phyloP scores from a whole-genome alignment of 2,888 invertebrate species.

The Craniophora ligustri region DNA sequence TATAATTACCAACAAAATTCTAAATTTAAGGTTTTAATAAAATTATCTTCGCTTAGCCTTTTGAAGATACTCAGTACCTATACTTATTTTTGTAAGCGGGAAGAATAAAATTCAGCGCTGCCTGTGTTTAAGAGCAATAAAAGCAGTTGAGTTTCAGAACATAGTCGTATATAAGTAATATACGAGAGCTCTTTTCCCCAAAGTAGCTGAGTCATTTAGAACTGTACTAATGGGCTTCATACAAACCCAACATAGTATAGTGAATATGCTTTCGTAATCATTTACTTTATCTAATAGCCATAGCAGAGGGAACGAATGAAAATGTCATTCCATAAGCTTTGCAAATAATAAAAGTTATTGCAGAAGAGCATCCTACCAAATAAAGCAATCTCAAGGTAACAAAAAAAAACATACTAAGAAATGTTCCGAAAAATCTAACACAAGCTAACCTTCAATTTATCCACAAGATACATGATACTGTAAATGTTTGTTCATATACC shows the following conservation, averaged over 20 bases:
- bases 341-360: background rate
- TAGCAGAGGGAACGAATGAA: constrained; percentile 15
- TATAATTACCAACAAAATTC: no score
- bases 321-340: background rate
- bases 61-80: no score
- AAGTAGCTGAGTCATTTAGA: constrained; percentile 40
- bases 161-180: constrained; percentile 33
- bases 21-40: no score
- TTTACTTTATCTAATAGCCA: constrained; percentile 32
- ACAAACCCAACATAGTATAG: constrained; percentile 31
- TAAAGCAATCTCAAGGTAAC: background rate
- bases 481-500: background rate
- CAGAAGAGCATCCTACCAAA: background rate
- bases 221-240: constrained; percentile 25
- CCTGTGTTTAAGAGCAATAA: constrained; percentile 35
- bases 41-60: no score
- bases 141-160: constrained; percentile 36
- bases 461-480: background rate
- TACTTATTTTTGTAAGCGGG: background rate
- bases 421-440: background rate
- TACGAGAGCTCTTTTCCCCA: constrained; percentile 35
- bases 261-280: constrained; percentile 34
- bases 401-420: background rate
- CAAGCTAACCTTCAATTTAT: no score
- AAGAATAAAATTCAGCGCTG: constrained; percentile 14